phyloP scores from a whole-genome alignment of 2,113 vertebrate genomes.

The Coturnix japonica region DNA sequence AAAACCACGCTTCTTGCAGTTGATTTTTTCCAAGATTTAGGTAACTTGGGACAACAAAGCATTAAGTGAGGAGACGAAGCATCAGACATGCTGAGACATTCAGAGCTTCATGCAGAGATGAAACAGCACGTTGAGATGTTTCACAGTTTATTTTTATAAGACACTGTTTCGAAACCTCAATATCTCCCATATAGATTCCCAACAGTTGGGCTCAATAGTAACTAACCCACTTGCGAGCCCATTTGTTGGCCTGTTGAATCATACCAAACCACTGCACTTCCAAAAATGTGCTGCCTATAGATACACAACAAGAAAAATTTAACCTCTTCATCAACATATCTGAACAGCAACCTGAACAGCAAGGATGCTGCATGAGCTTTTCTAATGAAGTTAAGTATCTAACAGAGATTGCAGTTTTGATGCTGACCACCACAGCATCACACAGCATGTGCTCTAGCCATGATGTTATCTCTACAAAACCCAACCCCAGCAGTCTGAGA shows the following conservation, averaged over 20 bases:
- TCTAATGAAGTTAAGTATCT: not conserved
- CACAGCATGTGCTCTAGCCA: accelerated
- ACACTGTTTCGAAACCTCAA: not conserved
- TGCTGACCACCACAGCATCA: not conserved
- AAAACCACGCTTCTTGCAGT: not conserved
- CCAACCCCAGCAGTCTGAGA: not conserved
- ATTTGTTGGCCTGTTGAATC: not conserved
- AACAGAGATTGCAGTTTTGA: not conserved
- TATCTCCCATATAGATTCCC: not conserved
- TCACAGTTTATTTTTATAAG: slow-evolving; percentile 36
- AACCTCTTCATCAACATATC: not conserved
- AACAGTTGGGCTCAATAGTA: not conserved
- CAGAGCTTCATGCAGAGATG: slow-evolving; percentile 31
- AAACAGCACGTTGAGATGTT: slow-evolving; percentile 8
- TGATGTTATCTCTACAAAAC: not conserved
- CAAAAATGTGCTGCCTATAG: not conserved
- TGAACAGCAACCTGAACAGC: not conserved
- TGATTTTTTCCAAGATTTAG: not conserved
- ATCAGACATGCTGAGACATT: slow-evolving; percentile 29
- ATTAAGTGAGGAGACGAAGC: not conserved
- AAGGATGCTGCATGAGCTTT: not conserved
- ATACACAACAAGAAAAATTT: not conserved
- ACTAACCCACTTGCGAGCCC: not conserved
- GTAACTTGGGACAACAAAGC: slow-evolving; percentile 7
- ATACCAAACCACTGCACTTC: not conserved